phyloP scores from a whole-genome alignment of 2,888 invertebrate species.

The Cephus nigrinus region DNA sequence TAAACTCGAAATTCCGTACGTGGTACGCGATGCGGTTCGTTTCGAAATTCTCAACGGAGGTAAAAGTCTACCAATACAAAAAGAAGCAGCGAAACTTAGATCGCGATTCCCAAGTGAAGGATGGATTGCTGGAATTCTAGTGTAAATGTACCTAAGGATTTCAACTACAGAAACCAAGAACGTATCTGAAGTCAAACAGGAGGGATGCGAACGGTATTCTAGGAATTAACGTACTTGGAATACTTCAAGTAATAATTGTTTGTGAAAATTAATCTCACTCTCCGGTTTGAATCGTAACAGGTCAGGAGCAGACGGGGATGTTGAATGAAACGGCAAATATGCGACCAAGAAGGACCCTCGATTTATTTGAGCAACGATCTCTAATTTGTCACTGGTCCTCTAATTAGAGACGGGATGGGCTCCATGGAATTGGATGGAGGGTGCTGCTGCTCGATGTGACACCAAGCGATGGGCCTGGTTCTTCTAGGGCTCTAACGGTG shows the following conservation, averaged over 20 bases:
- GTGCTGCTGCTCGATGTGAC: background rate
- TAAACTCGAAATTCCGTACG: background rate
- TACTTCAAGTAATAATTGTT: constrained; percentile 10
- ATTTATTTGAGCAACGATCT: constrained; percentile 6
- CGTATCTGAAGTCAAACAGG: background rate
- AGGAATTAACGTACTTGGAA: background rate
- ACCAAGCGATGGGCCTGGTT: background rate
- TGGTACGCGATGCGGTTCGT: background rate
- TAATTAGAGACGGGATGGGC: background rate
- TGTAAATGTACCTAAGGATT: background rate
- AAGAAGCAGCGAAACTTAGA: background rate
- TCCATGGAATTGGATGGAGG: background rate
- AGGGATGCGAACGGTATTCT: background rate
- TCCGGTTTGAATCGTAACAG: background rate
- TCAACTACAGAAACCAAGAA: background rate
- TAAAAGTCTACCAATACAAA: background rate
- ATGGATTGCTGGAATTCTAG: background rate
- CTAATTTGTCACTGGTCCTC: background rate
- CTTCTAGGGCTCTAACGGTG: background rate
- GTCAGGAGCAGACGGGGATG: background rate
- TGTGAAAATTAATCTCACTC: constrained; percentile 8
- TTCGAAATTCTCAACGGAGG: background rate
- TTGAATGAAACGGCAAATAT: background rate
- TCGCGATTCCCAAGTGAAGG: background rate
- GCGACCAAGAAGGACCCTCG: background rate